Evolutionary conservation across 2,888 invertebrate genomes (phyloP).

Genomic region (Beris morrisii): DNA sequence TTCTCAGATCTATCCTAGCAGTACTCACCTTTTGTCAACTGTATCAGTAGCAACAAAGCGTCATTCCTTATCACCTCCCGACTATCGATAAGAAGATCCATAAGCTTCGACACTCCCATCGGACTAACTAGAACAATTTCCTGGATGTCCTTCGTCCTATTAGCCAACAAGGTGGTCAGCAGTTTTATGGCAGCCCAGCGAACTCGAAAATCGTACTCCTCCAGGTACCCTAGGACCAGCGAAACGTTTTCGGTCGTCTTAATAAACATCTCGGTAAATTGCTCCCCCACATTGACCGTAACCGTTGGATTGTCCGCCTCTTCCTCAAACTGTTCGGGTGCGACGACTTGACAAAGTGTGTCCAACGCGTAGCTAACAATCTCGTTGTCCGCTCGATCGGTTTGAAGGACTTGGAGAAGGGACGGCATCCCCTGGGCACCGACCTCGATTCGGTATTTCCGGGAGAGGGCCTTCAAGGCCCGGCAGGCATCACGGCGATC

Average conservation of each 20-base stretch:
- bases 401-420: slow-evolving; percentile 76
- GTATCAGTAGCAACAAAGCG: slow-evolving; percentile 85
- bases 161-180: slow-evolving; percentile 82
- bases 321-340: slow-evolving; percentile 77
- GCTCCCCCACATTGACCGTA: slow-evolving; percentile 78
- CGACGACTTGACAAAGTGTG: slow-evolving; percentile 87
- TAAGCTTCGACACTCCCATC: slow-evolving; percentile 97
- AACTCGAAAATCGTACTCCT: slow-evolving; percentile 94
- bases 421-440: slow-evolving; percentile 91
- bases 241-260: slow-evolving; percentile 85
- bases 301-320: slow-evolving; percentile 70
- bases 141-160: slow-evolving; percentile 84
- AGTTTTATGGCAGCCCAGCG: slow-evolving; percentile 88
- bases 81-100: slow-evolving; percentile 92
- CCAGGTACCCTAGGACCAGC: slow-evolving; percentile 78
- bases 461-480: slow-evolving; percentile 86
- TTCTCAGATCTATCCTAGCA: neutral
- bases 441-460: slow-evolving; percentile 93
- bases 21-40: slow-evolving; percentile 68
- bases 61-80: slow-evolving; percentile 96
- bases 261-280: slow-evolving; percentile 96
- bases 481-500: slow-evolving; percentile 96
- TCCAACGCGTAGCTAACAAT: slow-evolving; percentile 90
- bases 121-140: slow-evolving; percentile 86
- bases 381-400: slow-evolving; percentile 88